These are phyloP conservation scores for Hypotaenidia okinawae DNA, from an alignment of 2,797 vertebrate species.

Conservation along the genomic window DNA sequence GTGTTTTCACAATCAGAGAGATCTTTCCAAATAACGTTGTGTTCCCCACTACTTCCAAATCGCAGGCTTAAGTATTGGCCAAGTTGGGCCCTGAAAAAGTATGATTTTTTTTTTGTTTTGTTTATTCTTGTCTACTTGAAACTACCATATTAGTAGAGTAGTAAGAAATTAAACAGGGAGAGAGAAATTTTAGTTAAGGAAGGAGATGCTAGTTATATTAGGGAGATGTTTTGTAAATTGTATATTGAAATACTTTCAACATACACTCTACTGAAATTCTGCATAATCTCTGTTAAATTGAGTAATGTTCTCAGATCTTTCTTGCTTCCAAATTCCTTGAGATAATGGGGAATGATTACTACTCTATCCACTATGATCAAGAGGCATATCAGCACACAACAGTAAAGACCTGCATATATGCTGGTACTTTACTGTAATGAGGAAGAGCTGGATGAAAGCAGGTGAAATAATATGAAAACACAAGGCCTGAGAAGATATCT, in stretches of 20 bases:
- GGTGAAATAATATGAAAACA: constrained; percentile 3
- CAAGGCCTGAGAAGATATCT: neutral
- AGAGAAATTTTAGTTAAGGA: neutral
- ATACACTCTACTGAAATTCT: neutral
- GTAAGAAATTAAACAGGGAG: neutral
- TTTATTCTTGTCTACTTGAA: neutral
- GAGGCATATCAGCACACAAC: neutral
- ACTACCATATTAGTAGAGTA: neutral
- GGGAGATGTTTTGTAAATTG: neutral
- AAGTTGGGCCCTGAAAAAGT: neutral
- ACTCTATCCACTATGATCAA: neutral
- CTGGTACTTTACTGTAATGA: neutral
- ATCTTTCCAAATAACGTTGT: neutral
- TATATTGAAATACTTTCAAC: constrained; percentile 25
- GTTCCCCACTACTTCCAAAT: neutral
- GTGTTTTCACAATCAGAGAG: neutral
- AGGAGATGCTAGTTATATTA: neutral
- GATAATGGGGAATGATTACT: neutral
- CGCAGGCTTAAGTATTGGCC: neutral
- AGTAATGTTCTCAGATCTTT: neutral
- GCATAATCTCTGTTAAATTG: neutral
- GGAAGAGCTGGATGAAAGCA: neutral
- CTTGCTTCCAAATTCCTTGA: neutral
- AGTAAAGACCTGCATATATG: neutral
- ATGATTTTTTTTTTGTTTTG: neutral